phyloP scores from a whole-genome alignment of 2,888 invertebrate genomes.

The Drosophila emarginata region DNA sequence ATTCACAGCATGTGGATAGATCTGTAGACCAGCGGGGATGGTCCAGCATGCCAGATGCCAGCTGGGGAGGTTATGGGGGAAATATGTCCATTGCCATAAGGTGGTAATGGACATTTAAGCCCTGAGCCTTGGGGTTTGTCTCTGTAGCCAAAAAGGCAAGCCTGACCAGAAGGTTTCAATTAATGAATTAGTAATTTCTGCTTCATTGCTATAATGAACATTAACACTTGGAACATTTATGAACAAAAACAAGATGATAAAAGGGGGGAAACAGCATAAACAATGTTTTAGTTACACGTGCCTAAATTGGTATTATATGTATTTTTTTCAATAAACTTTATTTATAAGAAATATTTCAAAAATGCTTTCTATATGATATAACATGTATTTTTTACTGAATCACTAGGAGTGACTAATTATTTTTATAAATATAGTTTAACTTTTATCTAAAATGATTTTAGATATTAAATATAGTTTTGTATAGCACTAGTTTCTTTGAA shows the following conservation, averaged over 20 bases:
- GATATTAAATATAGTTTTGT: no score
- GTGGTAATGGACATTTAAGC: constrained; percentile 7
- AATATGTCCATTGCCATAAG: background rate
- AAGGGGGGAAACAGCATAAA: no score
- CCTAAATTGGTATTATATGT: background rate
- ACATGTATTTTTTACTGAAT: no score
- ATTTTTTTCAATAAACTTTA: background rate
- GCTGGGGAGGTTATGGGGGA: background rate
- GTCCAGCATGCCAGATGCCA: background rate
- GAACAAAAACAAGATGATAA: no score
- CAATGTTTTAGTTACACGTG: no score
- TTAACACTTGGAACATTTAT: constrained; percentile 29
- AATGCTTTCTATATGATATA: no score
- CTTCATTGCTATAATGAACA: constrained; percentile 68
- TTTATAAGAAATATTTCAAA: no score
- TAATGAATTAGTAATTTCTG: constrained; percentile 75
- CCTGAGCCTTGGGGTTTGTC: constrained; percentile 8
- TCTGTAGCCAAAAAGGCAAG: background rate
- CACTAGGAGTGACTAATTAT: no score
- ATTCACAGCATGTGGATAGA: constrained; percentile 59
- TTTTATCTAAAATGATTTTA: no score
- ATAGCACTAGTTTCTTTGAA: no score
- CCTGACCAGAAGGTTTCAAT: constrained; percentile 60
- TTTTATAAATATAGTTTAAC: no score
- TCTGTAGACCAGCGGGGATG: constrained; percentile 3